These are phyloP conservation scores for Colius striatus DNA, from an alignment of 2,113 vertebrate genomes.

Conservation along the genomic window DNA sequence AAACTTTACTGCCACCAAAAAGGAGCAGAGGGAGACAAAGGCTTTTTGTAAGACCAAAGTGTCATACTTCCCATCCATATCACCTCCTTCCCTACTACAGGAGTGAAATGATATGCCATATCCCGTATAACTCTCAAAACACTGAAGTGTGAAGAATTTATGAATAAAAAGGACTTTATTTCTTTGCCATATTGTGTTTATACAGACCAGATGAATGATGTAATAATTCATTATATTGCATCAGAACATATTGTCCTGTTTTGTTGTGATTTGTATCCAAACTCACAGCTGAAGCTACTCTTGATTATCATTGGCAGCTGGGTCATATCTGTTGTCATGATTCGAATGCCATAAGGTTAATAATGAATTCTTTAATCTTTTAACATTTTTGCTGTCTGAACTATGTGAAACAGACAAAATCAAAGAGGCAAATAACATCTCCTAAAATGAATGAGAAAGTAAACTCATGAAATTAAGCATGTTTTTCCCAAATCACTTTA, in stretches of 20 bases:
- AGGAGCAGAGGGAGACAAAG: background rate
- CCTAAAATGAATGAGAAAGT: background rate
- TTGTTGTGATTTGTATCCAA: slow-evolving; percentile 43
- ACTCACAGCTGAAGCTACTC: slow-evolving; percentile 42
- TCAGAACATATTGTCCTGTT: slow-evolving; percentile 9
- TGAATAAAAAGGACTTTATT: background rate
- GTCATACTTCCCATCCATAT: background rate
- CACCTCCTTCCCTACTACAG: background rate
- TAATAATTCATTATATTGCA: slow-evolving; percentile 40
- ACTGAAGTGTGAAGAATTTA: background rate
- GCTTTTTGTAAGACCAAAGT: background rate
- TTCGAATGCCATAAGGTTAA: slow-evolving; percentile 23
- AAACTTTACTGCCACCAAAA: background rate
- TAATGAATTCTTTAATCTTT: slow-evolving; percentile 50
- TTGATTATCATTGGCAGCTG: slow-evolving; percentile 37
- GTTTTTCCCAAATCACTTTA: background rate
- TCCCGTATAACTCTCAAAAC: background rate
- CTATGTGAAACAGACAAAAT: background rate
- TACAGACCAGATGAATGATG: slow-evolving; percentile 11
- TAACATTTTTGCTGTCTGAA: slow-evolving; percentile 29
- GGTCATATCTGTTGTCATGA: slow-evolving; percentile 18
- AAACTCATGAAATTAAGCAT: background rate
- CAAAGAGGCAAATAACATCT: background rate
- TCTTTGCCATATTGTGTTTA: slow-evolving; percentile 18
- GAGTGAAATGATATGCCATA: background rate